Base-by-base conservation (phyloP, 1,140 invertebrate species). In the Druon quercuslanigerum region DNA sequence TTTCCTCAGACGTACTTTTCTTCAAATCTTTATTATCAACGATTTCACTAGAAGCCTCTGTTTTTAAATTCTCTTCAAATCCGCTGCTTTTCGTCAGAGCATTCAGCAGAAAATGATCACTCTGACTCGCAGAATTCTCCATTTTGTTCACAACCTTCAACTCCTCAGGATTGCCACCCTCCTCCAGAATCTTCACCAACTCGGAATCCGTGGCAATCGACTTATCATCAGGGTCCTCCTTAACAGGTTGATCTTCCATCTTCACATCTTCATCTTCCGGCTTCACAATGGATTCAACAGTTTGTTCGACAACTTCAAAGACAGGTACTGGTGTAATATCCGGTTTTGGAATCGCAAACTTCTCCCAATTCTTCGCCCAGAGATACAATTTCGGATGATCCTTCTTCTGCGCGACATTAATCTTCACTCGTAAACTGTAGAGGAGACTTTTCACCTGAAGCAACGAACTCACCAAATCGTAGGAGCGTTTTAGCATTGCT, bases 301-400 rank as follows among this genome's bases (percentile, higher is more conserved):
- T 89, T 84, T 11, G 60, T 84, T 90, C 82, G 50, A 81, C 83
- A 74, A 88, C 84, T 76, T 90, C 86, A 72, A 90, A 86, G 20
- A 91, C 75, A 72, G 90, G 85, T 74, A 92, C 79, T 20, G 88
- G 86, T 7, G 90, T 87, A 0, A 78, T 76, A 12, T 88, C 82
- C 56, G 84, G 75, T 72, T 90, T 82, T 51, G 87, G 84, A 57
- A 88, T 72, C 88, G 92, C 90, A 0, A 88, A 87, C 80, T 93
- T 93, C 78, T 95, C 94, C 96, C 96, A 97, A 80, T 95, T 95
- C 85, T 96, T 96, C 0, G 96, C 95, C 96, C 96, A 97, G 0
- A 97, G 90, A 88, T 97, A 97, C 14, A 97, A 89, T 87, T 97
- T 97, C 0, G 96, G 96, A 90, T 96, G 96, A 89, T 95, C 94